Percentiles rank a stretch among this genome's conserved stretches.
phyloP scores from a whole-genome alignment of 2,888 invertebrate species.

The Itoplectis maculator region DNA sequence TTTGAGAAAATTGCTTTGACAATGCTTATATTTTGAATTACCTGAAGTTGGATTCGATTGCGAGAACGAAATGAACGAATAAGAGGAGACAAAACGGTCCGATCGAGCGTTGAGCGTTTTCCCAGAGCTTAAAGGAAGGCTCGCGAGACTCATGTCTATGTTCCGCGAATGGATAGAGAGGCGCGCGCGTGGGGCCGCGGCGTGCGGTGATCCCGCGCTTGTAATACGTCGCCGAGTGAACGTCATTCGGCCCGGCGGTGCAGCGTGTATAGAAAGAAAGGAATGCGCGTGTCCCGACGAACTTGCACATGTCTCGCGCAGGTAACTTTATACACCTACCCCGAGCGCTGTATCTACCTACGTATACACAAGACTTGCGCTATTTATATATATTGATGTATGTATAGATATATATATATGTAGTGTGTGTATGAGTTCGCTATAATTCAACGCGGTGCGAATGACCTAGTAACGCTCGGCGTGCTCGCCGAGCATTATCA shows the following conservation, averaged over 20 bases:
- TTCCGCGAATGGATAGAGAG: too few relatives aligned
- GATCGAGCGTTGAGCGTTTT: background rate
- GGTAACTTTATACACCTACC: slow-evolving; percentile 36
- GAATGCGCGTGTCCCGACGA: slow-evolving; percentile 51
- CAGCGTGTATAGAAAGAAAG: slow-evolving; percentile 56
- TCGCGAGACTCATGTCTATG: too few relatives aligned
- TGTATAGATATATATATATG: slow-evolving; percentile 1
- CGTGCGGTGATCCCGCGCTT: background rate
- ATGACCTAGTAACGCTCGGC: slow-evolving; percentile 79
- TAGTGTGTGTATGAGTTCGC: background rate
- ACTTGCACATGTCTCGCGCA: slow-evolving; percentile 37
- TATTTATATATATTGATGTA: too few relatives aligned
- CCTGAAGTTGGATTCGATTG: background rate
- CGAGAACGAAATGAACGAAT: too few relatives aligned
- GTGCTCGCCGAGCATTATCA: slow-evolving; percentile 75
- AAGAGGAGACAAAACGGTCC: background rate
- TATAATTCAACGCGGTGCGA: slow-evolving; percentile 67
- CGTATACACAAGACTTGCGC: background rate
- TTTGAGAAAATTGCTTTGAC: too few relatives aligned
- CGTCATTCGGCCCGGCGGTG: slow-evolving; percentile 14
- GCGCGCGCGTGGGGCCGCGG: too few relatives aligned
- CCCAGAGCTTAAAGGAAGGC: too few relatives aligned
- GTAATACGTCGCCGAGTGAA: slow-evolving; percentile 27
- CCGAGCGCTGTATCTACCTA: background rate
- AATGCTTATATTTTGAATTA: too few relatives aligned